Conservation (phyloP, 2,888 invertebrate species). For the Ganaspis brasiliensis region DNA sequence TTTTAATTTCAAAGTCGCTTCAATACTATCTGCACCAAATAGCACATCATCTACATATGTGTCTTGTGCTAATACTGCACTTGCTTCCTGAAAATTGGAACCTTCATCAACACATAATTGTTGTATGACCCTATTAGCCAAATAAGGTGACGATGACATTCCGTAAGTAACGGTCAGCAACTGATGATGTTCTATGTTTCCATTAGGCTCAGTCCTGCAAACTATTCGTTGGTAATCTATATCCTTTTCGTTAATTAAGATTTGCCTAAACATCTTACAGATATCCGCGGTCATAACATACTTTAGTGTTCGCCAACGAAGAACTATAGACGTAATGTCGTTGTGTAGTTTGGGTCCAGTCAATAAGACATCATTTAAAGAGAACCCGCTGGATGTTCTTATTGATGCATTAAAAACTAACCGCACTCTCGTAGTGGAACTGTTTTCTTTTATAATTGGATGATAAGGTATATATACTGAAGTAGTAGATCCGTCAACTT, state of each 20-base stretch:
- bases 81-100: neutral
- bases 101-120: slow-evolving; percentile 50
- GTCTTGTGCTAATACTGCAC: slow-evolving; percentile 17
- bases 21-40: slow-evolving; percentile 43
- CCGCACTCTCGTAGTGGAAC: neutral
- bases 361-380: slow-evolving; percentile 70
- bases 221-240: slow-evolving; percentile 68
- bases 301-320: slow-evolving; percentile 65
- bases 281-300: slow-evolving; percentile 51
- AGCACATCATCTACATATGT: slow-evolving; percentile 51
- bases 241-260: slow-evolving; percentile 64
- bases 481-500: neutral
- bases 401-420: slow-evolving; percentile 24
- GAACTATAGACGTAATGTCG: slow-evolving; percentile 68
- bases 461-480: neutral
- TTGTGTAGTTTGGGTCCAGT: slow-evolving; percentile 72
- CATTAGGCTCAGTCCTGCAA: neutral
- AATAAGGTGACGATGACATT: slow-evolving; percentile 43
- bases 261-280: slow-evolving; percentile 74
- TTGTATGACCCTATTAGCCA: slow-evolving; percentile 48
- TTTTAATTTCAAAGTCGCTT: neutral
- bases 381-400: slow-evolving; percentile 61
- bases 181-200: slow-evolving; percentile 26
- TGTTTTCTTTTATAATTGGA: slow-evolving; percentile 6
- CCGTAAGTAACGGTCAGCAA: slow-evolving; percentile 49